phyloP scores from a whole-genome alignment of 1,140 invertebrate genomes.

The Bombus superbus region DNA sequence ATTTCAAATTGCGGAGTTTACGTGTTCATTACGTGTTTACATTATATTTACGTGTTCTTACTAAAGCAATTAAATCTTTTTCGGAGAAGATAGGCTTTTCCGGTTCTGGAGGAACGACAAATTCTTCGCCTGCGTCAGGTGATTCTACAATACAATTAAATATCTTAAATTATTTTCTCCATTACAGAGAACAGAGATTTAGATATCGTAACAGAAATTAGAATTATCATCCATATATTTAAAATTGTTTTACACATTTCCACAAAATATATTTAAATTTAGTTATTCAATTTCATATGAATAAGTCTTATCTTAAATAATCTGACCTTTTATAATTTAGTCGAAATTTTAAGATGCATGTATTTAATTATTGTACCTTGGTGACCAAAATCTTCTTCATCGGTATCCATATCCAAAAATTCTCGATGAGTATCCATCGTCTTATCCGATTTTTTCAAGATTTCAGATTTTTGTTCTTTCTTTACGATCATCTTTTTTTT shows the following conservation, averaged over 20 bases:
- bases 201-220: not conserved
- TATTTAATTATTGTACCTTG: constrained; percentile 68
- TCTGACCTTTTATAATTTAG: not conserved
- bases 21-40: too few species aligned
- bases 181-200: not conserved
- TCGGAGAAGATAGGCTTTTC: constrained; percentile 85
- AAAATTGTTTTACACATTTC: not conserved
- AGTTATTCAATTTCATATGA: not conserved
- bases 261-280: not conserved
- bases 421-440: constrained; percentile 71
- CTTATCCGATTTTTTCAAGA: constrained; percentile 70
- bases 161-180: not conserved
- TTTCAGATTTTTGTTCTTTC: constrained; percentile 57
- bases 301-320: not conserved
- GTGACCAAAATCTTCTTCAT: constrained; percentile 79
- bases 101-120: constrained; percentile 65
- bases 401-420: constrained; percentile 80
- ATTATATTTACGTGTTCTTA: constrained; percentile 65
- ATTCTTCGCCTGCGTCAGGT: constrained; percentile 74
- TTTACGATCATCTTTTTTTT: constrained; percentile 55
- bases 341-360: not conserved
- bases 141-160: constrained; percentile 69
- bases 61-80: constrained; percentile 85
- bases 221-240: not conserved
- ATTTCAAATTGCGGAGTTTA: not conserved